phyloP scores from a whole-genome alignment of 2,797 vertebrate species.

The Enteromius afrohamiltoni region DNA sequence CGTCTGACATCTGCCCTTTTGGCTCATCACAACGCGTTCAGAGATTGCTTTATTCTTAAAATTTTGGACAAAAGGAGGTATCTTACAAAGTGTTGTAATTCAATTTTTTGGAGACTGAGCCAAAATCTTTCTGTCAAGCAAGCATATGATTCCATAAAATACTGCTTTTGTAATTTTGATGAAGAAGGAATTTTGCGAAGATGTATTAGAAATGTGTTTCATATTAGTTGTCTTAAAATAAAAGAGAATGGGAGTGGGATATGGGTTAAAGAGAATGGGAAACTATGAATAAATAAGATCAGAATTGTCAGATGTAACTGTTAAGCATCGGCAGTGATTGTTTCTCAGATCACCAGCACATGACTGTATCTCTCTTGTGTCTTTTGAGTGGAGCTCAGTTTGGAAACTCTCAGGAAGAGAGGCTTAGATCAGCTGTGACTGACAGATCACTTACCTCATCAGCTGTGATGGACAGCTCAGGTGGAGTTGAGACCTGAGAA shows the following conservation, averaged over 20 bases:
- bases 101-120: not conserved
- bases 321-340: not conserved
- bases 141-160: not conserved
- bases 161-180: not conserved
- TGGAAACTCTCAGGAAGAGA: not conserved
- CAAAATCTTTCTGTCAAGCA: not conserved
- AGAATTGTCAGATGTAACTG: not conserved
- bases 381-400: not conserved
- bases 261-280: not conserved
- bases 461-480: slow-evolving; percentile 25
- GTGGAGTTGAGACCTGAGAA: not conserved
- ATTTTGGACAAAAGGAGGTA: not conserved
- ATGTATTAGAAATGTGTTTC: not conserved
- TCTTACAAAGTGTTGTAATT: not conserved
- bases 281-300: not conserved
- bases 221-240: not conserved
- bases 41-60: not conserved
- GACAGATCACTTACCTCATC: not conserved
- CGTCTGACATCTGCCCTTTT: not conserved
- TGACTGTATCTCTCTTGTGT: slow-evolving; percentile 5
- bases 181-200: not conserved
- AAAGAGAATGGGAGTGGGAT: not conserved
- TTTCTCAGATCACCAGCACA: not conserved
- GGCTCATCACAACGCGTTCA: not conserved
- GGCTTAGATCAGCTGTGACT: not conserved